Evolutionary conservation across 2,113 vertebrate genomes (phyloP).

Genomic region (Phrynosoma platyrhinos): DNA sequence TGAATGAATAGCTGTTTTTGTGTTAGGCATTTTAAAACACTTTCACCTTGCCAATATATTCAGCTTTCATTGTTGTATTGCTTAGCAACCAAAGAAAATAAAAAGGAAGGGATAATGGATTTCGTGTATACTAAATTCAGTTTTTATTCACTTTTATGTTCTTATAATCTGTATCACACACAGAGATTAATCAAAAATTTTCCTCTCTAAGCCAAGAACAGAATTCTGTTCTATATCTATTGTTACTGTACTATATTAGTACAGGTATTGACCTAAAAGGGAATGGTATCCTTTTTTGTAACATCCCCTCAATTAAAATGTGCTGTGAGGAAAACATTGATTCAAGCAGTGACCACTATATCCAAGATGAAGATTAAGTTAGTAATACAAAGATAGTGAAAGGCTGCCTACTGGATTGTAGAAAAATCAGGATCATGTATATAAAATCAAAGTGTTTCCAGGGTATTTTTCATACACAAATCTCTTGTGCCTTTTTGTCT

Average conservation of each 20-base stretch:
- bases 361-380: background rate
- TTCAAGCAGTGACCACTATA: background rate
- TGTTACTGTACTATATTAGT: too few relatives aligned
- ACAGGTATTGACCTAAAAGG: background rate
- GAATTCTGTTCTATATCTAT: background rate
- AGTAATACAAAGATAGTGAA: background rate
- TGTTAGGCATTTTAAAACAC: background rate
- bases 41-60: background rate
- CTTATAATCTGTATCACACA: background rate
- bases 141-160: background rate
- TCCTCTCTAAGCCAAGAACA: background rate
- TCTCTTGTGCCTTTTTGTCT: background rate
- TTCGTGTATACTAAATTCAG: background rate
- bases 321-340: background rate
- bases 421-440: background rate
- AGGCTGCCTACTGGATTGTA: background rate
- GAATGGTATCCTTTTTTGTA: background rate
- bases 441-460: background rate
- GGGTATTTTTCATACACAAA: too few relatives aligned
- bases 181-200: background rate
- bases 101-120: background rate
- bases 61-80: background rate
- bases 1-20: constrained; percentile 15
- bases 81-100: constrained; percentile 4
- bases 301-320: background rate